phyloP scores from a whole-genome alignment of 2,888 invertebrate genomes.

The Megastigmus dorsalis region DNA sequence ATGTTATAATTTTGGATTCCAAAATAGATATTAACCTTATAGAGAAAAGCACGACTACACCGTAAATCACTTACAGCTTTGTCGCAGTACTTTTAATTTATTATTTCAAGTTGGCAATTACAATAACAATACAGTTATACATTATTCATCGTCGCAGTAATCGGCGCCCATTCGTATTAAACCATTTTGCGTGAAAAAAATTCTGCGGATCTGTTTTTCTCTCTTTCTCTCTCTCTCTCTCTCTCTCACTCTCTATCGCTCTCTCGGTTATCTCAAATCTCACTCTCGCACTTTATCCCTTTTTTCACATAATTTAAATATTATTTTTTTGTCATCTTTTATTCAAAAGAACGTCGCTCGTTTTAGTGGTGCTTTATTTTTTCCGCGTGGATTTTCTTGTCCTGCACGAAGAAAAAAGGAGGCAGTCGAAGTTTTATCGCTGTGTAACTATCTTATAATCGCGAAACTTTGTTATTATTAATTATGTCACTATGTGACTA shows the following conservation, averaged over 20 bases:
- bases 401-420: slow-evolving; percentile 18
- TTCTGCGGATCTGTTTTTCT: slow-evolving; percentile 13
- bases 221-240: slow-evolving; percentile 16
- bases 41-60: slow-evolving; percentile 11
- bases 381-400: background rate
- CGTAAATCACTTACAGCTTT: slow-evolving; percentile 32
- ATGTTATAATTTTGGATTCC: background rate
- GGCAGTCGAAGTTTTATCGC: slow-evolving; percentile 29
- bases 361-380: background rate
- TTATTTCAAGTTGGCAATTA: slow-evolving; percentile 67
- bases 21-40: background rate
- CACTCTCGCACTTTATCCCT: background rate
- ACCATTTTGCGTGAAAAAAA: slow-evolving; percentile 60
- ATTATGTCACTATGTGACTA: slow-evolving; percentile 2
- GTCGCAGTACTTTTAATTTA: slow-evolving; percentile 63
- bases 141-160: slow-evolving; percentile 56
- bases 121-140: slow-evolving; percentile 62
- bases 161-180: slow-evolving; percentile 55
- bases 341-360: background rate
- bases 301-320: background rate
- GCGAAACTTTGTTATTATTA: background rate
- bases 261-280: background rate
- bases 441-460: background rate
- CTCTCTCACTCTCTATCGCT: background rate
- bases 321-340: slow-evolving; percentile 10